Base-by-base conservation (phyloP, 1,140 invertebrate genomes). In the Penaeus vannamei region DNA sequence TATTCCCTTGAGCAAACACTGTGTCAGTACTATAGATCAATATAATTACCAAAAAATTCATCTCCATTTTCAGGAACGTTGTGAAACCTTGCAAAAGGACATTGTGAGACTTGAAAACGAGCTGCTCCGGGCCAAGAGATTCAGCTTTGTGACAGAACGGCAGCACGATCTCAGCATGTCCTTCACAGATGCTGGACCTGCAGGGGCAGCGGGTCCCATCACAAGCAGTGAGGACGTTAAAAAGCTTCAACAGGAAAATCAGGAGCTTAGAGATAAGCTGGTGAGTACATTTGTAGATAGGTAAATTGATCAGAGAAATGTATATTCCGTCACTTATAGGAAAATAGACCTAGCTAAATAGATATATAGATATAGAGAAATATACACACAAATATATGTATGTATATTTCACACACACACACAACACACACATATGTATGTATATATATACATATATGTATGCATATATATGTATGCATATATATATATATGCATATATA, bases 81-180 rank as follows among this genome's bases (percentile, higher is more conserved):
- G 94, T 1, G 92, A 94, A 62, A 89, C 80, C 0, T 88, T 94
- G 8, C 92, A 94, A 82, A 91, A 92, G 0, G 93, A 94, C 10
- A 93, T 93, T 77, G 77, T 92, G 3, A 92, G 92, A n/a, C 85
- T 94, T 17, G 93, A 94, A 79, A 86, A 92, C 1, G 93, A 94
- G 83, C 89, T 94, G 0, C 91, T 92, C 1, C 92, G 92, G n/a
- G 92, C 92, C 53, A 86, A 92, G 23, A 91, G 92, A 7, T 72
- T 85, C n/a, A 85, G 84, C n/a, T 85, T 85, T 46, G 46, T 72
- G 2, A 59, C 84, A 20, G 84, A 85, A 61, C 60, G 62, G 29
- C 59, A 64, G 22, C 26, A 53, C 22, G 46, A 90, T 20, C 80
- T 84, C 64, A 77, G 90, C 1, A 66, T 90, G 17, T 88, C 91